Percentiles rank a stretch among this genome's conserved stretches.
phyloP scores from a whole-genome alignment of 2,797 vertebrate genomes.

The Tamandua tetradactyla region DNA sequence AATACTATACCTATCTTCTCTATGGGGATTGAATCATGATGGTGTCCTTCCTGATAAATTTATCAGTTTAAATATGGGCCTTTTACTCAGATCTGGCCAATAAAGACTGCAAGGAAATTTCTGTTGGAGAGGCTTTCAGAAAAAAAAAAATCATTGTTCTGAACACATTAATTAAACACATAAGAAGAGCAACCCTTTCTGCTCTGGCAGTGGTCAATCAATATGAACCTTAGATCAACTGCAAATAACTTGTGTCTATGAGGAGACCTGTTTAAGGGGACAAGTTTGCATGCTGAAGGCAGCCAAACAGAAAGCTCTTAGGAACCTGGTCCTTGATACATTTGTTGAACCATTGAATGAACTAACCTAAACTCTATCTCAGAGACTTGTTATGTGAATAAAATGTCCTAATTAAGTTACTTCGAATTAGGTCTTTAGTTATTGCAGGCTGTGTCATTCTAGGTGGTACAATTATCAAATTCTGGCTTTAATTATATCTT shows the following conservation, averaged over 20 bases:
- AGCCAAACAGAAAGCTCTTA: not conserved
- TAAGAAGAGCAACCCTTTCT: not conserved
- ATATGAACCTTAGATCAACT: not conserved
- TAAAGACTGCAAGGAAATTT: not conserved
- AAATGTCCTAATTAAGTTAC: not conserved
- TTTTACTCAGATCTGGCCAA: not conserved
- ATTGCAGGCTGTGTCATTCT: not conserved
- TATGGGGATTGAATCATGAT: not conserved
- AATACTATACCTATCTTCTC: not conserved
- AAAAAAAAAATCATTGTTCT: not conserved
- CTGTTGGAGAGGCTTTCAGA: not conserved
- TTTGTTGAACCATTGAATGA: not conserved
- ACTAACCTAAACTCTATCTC: not conserved
- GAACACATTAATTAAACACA: slow-evolving; percentile 31
- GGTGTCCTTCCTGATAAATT: not conserved
- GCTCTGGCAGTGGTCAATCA: not conserved
- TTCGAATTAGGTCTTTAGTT: not conserved
- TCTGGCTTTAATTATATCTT: not conserved
- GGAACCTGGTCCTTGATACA: not conserved
- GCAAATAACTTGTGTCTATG: accelerated
- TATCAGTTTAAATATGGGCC: not conserved
- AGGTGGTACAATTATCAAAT: not conserved
- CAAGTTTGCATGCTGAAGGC: not conserved
- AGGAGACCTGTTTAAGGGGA: not conserved
- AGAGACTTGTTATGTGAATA: not conserved